phyloP scores from a whole-genome alignment of 1,140 invertebrate genomes.

The Penaeus chinensis region DNA sequence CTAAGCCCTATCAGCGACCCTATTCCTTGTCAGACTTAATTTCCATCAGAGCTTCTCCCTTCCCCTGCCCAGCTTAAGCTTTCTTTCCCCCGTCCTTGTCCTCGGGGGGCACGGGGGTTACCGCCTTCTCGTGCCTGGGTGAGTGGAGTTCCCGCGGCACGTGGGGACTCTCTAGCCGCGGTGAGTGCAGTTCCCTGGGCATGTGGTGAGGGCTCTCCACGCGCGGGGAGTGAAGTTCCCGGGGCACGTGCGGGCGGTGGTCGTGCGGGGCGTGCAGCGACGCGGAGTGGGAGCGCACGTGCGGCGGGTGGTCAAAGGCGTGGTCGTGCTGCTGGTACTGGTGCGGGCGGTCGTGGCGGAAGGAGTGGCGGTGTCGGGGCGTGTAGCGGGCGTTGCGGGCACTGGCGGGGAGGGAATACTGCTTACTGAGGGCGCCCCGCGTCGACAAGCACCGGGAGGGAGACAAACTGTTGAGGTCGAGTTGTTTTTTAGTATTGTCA shows the following conservation, averaged over 20 bases:
- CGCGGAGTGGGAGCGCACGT: constrained; percentile 56
- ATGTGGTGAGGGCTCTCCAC: constrained; percentile 50
- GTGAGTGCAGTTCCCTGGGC: constrained; percentile 54
- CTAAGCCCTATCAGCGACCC: too few species aligned
- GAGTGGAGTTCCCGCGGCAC: constrained; percentile 49
- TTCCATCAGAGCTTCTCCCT: neutral
- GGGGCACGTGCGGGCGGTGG: constrained; percentile 53
- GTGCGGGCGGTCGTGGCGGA: constrained; percentile 56
- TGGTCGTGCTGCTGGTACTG: constrained; percentile 56
- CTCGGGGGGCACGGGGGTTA: constrained; percentile 44
- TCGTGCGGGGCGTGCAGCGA: constrained; percentile 55
- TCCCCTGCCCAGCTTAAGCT: constrained; percentile 16
- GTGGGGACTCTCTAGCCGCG: constrained; percentile 50
- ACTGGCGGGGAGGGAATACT: constrained; percentile 52
- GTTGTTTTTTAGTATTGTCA: neutral
- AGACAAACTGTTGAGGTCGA: constrained; percentile 39
- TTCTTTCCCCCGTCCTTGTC: constrained; percentile 43
- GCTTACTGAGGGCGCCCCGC: constrained; percentile 51
- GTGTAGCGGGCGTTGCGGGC: constrained; percentile 56
- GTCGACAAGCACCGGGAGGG: constrained; percentile 35
- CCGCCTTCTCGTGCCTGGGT: constrained; percentile 39
- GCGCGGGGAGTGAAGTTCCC: constrained; percentile 51
- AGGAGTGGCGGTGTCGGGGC: constrained; percentile 55
- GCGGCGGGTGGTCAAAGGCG: constrained; percentile 55
- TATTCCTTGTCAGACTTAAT: too few species aligned